Evolutionary conservation across 2,113 vertebrate species (phyloP).

Genomic region (Dunckerocampus dactyliophorus): DNA sequence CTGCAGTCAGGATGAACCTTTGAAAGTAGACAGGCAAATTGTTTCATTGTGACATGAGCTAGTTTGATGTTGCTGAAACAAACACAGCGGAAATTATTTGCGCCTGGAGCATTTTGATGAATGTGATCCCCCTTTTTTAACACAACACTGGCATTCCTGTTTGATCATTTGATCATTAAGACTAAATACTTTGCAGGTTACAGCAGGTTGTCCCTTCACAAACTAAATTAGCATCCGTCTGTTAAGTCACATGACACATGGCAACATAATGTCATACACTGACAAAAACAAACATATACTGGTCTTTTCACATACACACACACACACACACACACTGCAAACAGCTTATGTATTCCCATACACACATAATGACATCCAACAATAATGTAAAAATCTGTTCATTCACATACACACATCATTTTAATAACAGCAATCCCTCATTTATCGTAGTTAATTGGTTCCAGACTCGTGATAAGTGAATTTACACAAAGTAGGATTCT

Average conservation of each 20-base stretch:
- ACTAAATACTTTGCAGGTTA: no score
- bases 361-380: no score
- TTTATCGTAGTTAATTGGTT: no score
- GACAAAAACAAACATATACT: no score
- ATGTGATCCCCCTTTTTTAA: constrained; percentile 10
- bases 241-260: no score
- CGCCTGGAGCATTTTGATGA: constrained; percentile 16
- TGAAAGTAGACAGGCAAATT: constrained; percentile 6
- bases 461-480: no score
- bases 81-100: constrained; percentile 4
- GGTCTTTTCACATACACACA: not conserved
- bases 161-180: no score
- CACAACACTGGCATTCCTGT: not conserved
- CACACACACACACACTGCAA: not conserved
- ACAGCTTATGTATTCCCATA: not conserved
- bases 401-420: not conserved
- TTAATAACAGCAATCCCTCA: not conserved
- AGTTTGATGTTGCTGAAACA: constrained; percentile 9
- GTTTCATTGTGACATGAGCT: not conserved
- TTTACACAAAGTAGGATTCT: no score
- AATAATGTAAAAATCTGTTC: not conserved
- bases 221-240: no score
- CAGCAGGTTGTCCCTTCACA: no score
- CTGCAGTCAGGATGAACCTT: not conserved
- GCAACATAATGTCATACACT: no score